Conservation (phyloP, 2,113 vertebrate genomes). For the Tragelaphus strepsiceros region DNA sequence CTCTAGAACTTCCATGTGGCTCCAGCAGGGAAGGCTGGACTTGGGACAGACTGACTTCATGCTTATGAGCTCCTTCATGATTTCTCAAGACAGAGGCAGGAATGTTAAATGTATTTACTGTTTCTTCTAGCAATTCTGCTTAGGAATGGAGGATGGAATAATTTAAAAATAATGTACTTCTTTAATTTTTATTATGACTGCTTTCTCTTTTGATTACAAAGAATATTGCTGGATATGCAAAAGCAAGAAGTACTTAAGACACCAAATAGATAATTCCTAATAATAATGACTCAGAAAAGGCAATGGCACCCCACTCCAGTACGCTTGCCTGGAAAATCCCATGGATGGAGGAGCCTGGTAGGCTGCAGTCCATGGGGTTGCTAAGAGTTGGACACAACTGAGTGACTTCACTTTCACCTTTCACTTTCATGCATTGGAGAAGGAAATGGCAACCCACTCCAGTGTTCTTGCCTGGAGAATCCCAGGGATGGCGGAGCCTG, state of each 20-base stretch:
- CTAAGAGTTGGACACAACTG: too few relatives aligned
- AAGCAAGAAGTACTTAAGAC: not conserved
- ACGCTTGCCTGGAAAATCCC: too few relatives aligned
- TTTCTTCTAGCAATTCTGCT: not conserved
- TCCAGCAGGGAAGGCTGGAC: not conserved
- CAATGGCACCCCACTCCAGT: too few relatives aligned
- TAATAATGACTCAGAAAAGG: not conserved
- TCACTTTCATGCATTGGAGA: too few relatives aligned
- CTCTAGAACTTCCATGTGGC: not conserved
- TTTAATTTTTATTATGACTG: not conserved
- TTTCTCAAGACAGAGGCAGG: not conserved
- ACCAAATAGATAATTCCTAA: not conserved
- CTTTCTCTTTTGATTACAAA: slow-evolving; percentile 10
- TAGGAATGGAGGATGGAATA: not conserved
- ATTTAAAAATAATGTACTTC: not conserved
- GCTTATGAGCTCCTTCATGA: not conserved
- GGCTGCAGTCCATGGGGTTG: too few relatives aligned
- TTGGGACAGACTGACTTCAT: not conserved
- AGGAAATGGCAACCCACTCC: too few relatives aligned
- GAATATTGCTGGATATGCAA: not conserved
- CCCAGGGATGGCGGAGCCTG: too few relatives aligned
- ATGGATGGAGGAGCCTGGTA: too few relatives aligned
- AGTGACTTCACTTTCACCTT: too few relatives aligned
- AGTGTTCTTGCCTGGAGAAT: too few relatives aligned
- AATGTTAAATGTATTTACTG: not conserved